Base-by-base conservation (phyloP, 2,797 vertebrate species). In the Pogoniulus pusillus region DNA sequence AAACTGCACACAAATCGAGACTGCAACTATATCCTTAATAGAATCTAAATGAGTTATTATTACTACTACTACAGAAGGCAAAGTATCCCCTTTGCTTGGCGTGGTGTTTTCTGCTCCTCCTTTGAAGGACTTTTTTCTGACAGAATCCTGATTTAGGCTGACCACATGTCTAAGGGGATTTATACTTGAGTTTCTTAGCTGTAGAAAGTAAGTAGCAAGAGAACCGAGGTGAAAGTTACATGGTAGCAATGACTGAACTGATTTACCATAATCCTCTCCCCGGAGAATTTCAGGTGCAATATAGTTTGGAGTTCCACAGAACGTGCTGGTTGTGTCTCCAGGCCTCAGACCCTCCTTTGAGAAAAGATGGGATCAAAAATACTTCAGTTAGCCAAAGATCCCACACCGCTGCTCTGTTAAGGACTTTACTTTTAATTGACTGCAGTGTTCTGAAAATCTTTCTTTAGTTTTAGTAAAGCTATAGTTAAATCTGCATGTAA, bases 291-390 rank as follows among this genome's bases (percentile, higher is more conserved):
- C 99, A 5, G 99, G 99, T 90, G 99, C 99, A 47, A 99, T 99
- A 94, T 99, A 99, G 97, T 99, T 99, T 83, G 99, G 99, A 96
- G 99, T 99, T 45, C 99, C 99, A 82, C 99, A 99, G 97, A 99
- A 99, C 2, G 99, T 99, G 97, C 99, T 99, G 30, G 99, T 99
- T 45, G 99, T 99, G 96, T 99, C 99, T 79, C 99, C 99, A 27
- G 99, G 99, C 93, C 99, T 98, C 95, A 99, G 97, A 37, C 99
- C 99, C 97, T 99, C 99, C 99, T 99, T 97, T 81, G 96, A 95
- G 85, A 47, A 76, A 81, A 80, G 22, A 80, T 18, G 18, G 9
- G 17, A 55, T n/a, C 64, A 43, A 84, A 65, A 69, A 71, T 43
- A 77, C 8, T 24, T 72, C 12, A 72, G 66, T 75, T 55, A 74